Evolutionary conservation across 2,797 vertebrate species (phyloP).

Genomic region (Lepus oiostolus): DNA sequence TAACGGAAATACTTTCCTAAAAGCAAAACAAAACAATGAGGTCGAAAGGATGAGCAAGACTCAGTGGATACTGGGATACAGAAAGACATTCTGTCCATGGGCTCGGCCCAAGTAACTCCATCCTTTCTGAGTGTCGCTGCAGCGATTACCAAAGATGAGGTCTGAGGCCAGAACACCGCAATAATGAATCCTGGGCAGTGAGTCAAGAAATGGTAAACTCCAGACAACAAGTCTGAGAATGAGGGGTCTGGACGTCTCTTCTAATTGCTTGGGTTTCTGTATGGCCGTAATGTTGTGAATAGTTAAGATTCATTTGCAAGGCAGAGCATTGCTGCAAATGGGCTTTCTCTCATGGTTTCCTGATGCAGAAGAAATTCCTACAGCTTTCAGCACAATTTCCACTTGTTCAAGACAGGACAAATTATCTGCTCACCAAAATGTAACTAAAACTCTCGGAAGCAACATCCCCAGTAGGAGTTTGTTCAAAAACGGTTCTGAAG

Average conservation of each 20-base stretch:
- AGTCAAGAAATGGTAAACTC: constrained; percentile 19
- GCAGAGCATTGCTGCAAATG: constrained; percentile 2
- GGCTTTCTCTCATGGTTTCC: constrained; percentile 44
- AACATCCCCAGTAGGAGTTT: background rate
- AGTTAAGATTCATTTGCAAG: constrained; percentile 26
- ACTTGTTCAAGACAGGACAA: background rate
- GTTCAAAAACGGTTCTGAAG: constrained; percentile 45
- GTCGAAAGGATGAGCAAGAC: background rate
- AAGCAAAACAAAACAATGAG: background rate
- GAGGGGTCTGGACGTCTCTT: background rate
- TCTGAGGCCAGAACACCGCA: background rate
- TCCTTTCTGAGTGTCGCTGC: background rate
- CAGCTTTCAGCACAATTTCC: background rate
- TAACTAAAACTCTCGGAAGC: constrained; percentile 31
- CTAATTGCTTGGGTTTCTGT: constrained; percentile 24
- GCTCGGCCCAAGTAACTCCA: background rate
- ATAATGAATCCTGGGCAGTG: background rate
- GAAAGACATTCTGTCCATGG: background rate
- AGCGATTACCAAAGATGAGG: background rate
- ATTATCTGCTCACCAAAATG: background rate
- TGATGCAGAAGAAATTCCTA: constrained; percentile 31
- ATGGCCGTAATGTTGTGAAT: background rate
- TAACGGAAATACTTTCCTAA: background rate
- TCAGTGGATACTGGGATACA: background rate
- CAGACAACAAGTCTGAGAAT: background rate